A percentile compares a stretch with the other conserved stretches of the same genome.
phyloP scores from a whole-genome alignment of 2,113 vertebrate species.

The Ranitomeya variabilis region DNA sequence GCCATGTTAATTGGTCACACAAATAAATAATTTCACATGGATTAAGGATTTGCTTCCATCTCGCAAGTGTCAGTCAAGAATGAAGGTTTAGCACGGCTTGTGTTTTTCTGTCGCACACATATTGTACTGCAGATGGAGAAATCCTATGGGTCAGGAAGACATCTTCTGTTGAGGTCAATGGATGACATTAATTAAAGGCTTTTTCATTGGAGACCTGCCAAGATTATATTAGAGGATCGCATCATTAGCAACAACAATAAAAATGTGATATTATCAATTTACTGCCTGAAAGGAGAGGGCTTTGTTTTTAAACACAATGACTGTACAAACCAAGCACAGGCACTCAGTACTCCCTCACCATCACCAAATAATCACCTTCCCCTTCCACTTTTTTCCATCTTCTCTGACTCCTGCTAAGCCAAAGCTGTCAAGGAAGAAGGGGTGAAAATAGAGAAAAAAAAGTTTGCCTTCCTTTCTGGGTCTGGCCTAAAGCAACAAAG shows the following conservation, averaged over 20 bases:
- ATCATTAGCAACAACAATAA: not conserved
- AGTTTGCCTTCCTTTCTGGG: too few species aligned
- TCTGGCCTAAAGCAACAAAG: too few species aligned
- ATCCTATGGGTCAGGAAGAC: not conserved
- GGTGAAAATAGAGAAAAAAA: too few species aligned
- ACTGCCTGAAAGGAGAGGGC: not conserved
- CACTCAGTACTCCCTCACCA: too few species aligned
- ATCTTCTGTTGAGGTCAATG: not conserved
- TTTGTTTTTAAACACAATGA: not conserved
- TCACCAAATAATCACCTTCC: too few species aligned
- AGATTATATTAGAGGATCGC: not conserved
- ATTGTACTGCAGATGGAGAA: conserved; percentile 7
- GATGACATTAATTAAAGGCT: not conserved
- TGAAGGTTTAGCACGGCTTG: not conserved
- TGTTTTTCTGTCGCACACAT: not conserved
- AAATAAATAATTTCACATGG: not conserved
- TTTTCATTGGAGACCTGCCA: not conserved
- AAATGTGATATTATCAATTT: not conserved
- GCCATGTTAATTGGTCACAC: not conserved
- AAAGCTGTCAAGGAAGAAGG: too few species aligned
- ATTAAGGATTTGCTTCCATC: not conserved
- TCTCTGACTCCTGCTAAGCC: too few species aligned
- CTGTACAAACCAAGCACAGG: too few species aligned
- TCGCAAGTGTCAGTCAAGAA: not conserved
- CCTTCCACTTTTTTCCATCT: too few species aligned